Evolutionary conservation across 2,797 vertebrate genomes (phyloP).

Genomic region (Coendou prehensilis): DNA sequence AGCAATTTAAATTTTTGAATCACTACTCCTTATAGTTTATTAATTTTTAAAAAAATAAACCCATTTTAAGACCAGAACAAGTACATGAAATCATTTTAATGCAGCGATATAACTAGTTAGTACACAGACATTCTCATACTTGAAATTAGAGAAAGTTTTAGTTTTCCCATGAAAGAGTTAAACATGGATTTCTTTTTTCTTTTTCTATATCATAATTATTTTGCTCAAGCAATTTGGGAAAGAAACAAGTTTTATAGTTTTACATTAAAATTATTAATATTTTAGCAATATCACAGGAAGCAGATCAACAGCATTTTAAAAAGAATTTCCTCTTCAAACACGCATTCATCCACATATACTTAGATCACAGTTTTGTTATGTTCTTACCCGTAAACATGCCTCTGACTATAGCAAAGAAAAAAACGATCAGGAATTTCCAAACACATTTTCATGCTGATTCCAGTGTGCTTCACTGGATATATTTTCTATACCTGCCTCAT

Average conservation of each 20-base stretch:
- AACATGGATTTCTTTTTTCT: conserved; percentile 65
- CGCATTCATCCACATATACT: conserved; percentile 82
- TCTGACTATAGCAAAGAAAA: conserved; percentile 87
- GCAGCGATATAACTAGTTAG: conserved; percentile 53
- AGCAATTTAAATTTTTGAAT: conserved; percentile 66
- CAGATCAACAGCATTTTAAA: conserved; percentile 81
- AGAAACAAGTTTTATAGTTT: conserved; percentile 70
- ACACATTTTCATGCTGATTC: conserved; percentile 87
- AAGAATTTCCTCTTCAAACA: conserved; percentile 89
- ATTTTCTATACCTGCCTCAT: conserved; percentile 89
- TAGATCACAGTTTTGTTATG: conserved; percentile 87
- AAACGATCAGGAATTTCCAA: conserved; percentile 87
- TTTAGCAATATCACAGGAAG: conserved; percentile 83
- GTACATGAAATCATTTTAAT: conserved; percentile 73
- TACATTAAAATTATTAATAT: conserved; percentile 79
- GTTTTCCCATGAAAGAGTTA: conserved; percentile 70
- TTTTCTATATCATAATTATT: conserved; percentile 75
- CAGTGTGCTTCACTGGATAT: conserved; percentile 89
- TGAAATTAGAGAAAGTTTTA: conserved; percentile 76
- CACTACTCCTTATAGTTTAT: conserved; percentile 66
- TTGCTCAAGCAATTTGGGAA: conserved; percentile 77
- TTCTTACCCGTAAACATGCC: conserved; percentile 91
- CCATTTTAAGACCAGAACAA: conserved; percentile 69
- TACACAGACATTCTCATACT: conserved; percentile 74
- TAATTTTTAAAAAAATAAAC: conserved; percentile 71